Evolutionary conservation across 2,113 vertebrate genomes (phyloP), one percentile per base, ranked within the genome.

Genomic region (Chaetorhynchus papuensis): DNA sequence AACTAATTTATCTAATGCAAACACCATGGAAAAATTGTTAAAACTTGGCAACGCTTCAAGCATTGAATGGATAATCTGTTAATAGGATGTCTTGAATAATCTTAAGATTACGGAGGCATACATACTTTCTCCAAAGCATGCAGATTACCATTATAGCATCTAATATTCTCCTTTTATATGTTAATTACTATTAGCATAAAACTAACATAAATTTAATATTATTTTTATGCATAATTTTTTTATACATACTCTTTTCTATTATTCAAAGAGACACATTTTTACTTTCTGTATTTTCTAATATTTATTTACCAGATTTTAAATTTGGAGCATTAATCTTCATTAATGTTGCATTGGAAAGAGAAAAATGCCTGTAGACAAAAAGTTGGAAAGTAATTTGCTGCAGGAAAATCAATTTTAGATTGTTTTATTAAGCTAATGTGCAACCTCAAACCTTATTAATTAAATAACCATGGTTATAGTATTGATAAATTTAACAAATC

Each of bases 401-500:
- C 45, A 84, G 45, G 81, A 91, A 94, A 95, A 95, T 94, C 79
- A 78, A 84, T 92, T 81, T 94, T 79, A 89, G 22, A 60, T 95
- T 94, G 69, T 75, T 84, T 93, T 95, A 57, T 72, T 94, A 92
- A 94, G 39, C 52, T 91, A 93, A 93, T 79, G 37, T 15, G 37
- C 79, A 93, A 79, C 64, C 70, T 89, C 83, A 84, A 92, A 22
- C 39, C 20, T 93, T 96, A 93, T 89, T 93, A 96, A 94, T 93
- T 70, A 71, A 91, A 94, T 79, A 96, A 93, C 28, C 41, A 89
- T 85, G 76, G 44, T 89, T 89, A 84, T 72, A 65, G n/a, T 91
- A 95, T 94, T 91, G 93, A 90, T 91, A 84, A 89, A 84, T 95
- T 82, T 84, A 93, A 95, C 41, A 79, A 85, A 93, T 89, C 45